phyloP scores from a whole-genome alignment of 37 sponge, comb jelly and placozoan species.

The Cladorhizidae sp. region DNA sequence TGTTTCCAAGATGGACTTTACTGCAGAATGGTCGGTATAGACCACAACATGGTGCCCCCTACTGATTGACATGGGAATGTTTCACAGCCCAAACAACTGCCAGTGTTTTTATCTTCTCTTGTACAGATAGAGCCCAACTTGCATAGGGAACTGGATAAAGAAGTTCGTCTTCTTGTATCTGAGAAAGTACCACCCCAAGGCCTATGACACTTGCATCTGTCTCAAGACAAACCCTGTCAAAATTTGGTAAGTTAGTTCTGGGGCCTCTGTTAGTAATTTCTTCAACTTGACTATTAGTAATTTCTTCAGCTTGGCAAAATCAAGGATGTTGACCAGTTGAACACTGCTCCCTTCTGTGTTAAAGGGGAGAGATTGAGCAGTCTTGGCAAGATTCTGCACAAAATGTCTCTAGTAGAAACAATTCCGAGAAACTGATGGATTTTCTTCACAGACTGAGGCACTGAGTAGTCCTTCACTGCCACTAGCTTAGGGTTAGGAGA shows the following conservation, averaged over 20 bases:
- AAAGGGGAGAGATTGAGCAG: slow-evolving; percentile 14
- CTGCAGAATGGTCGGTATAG: slow-evolving; percentile 51
- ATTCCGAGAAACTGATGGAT: slow-evolving; percentile 44
- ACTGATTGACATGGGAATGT: slow-evolving; percentile 9
- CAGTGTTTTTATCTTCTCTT: slow-evolving; percentile 22
- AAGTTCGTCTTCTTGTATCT: slow-evolving; percentile 1
- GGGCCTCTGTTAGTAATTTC: background rate
- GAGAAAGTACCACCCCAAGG: slow-evolving; percentile 2
- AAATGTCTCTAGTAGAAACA: slow-evolving; percentile 36
- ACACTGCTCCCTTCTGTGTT: no score
- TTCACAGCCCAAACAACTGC: slow-evolving; percentile 26
- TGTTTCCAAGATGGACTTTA: slow-evolving; percentile 45
- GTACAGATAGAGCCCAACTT: slow-evolving; percentile 7
- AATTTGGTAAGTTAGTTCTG: slow-evolving; percentile 20
- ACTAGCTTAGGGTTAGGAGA: slow-evolving; percentile 4
- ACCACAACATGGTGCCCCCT: slow-evolving; percentile 23
- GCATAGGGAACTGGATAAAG: slow-evolving; percentile 23
- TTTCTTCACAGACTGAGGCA: slow-evolving; percentile 2
- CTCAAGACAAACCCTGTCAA: slow-evolving; percentile 27
- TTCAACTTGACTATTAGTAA: slow-evolving; percentile 15
- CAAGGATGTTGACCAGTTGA: no score
- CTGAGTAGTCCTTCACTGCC: slow-evolving; percentile 28
- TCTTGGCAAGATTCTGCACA: slow-evolving; percentile 12
- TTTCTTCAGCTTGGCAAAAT: slow-evolving; percentile 17
- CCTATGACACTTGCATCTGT: background rate